A percentile compares a stretch with the other conserved stretches of the same genome.
Evolutionary conservation across 2,888 invertebrate species (phyloP).

Genomic region (Metallyticus violacea): DNA sequence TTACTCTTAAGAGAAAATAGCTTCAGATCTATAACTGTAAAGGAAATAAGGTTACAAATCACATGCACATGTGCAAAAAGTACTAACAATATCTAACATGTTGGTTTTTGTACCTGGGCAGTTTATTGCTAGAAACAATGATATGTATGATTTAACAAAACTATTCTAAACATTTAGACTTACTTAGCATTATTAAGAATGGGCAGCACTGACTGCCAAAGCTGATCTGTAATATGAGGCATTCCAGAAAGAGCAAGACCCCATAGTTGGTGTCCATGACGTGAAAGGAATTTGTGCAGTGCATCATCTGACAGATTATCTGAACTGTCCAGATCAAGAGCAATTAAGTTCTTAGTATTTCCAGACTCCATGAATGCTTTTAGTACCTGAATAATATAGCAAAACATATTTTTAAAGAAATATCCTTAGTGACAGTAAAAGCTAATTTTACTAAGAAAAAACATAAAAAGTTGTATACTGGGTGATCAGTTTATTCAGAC

Average conservation of each 20-base stretch:
- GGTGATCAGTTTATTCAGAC: too few species aligned
- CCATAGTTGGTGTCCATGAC: conserved; percentile 84
- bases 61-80: too few species aligned
- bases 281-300: conserved; percentile 85
- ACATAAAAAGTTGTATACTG: neutral
- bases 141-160: too few species aligned
- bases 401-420: neutral
- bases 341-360: conserved; percentile 69
- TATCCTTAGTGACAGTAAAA: neutral
- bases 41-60: too few species aligned
- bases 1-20: too few species aligned
- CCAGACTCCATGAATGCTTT: conserved; percentile 90
- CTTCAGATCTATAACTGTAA: too few species aligned
- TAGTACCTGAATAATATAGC: conserved; percentile 57
- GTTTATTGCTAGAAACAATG: too few species aligned
- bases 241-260: conserved; percentile 91
- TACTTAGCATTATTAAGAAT: conserved; percentile 89
- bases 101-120: too few species aligned
- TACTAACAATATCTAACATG: too few species aligned
- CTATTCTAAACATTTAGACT: conserved; percentile 33
- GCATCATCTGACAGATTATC: conserved; percentile 94
- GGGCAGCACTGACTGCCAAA: conserved; percentile 95
- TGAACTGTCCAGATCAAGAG: conserved; percentile 90
- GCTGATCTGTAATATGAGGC: conserved; percentile 96
- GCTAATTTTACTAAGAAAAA: too few species aligned